A percentile compares a stretch with the other conserved stretches of the same genome.
Evolutionary conservation across 64 coral and sea anemone species (phyloP).

Genomic region (Acropora yongei): DNA sequence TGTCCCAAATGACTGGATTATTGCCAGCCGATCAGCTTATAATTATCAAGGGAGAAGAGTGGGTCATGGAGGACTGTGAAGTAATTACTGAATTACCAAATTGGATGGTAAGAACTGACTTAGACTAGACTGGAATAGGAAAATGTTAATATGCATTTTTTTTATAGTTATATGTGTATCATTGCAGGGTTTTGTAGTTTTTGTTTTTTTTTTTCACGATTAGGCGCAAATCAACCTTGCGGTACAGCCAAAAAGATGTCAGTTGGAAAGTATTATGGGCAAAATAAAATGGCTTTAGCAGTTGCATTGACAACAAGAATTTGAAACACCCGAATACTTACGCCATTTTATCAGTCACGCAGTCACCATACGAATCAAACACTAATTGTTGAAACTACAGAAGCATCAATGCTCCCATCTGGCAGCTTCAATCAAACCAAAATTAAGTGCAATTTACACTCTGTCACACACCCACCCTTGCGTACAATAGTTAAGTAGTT

Average conservation of each 20-base stretch:
- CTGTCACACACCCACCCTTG: too few species aligned
- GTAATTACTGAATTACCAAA: not conserved
- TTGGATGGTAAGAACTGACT: not conserved
- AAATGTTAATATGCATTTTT: slow-evolving; percentile 3
- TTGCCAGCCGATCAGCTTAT: slow-evolving; percentile 1
- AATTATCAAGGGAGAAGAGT: slow-evolving; percentile 14
- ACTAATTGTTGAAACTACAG: too few species aligned
- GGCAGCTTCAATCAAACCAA: too few species aligned
- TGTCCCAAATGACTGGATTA: slow-evolving; percentile 17
- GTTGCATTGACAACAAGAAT: not conserved
- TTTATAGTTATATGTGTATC: not conserved
- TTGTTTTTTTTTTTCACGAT: not conserved
- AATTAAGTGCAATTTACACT: too few species aligned
- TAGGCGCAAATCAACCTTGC: not conserved
- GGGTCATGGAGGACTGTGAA: not conserved
- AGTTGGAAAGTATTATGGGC: not conserved
- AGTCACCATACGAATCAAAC: too few species aligned
- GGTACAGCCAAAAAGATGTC: not conserved
- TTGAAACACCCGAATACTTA: too few species aligned
- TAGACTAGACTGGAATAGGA: not conserved
- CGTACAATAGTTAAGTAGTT: too few species aligned
- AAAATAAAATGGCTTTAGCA: not conserved
- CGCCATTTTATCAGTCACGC: too few species aligned
- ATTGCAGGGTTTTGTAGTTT: not conserved
- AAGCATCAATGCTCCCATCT: too few species aligned